Evolutionary conservation across 2,888 invertebrate species (phyloP).

Genomic region (Epinotia demarniana): DNA sequence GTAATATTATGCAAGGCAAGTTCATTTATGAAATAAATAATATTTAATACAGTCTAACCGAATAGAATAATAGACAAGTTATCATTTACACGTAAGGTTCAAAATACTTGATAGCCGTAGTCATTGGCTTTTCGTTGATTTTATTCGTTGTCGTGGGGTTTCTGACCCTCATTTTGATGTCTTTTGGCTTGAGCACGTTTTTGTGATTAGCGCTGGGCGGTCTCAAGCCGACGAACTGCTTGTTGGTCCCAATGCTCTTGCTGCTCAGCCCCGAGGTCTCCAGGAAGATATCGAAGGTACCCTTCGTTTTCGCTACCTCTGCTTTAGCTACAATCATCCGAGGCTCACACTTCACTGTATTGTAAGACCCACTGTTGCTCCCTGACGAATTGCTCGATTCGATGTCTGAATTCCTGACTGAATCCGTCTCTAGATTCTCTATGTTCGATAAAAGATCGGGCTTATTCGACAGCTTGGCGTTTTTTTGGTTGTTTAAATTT

Average conservation of each 20-base stretch:
- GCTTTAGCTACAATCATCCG: slow-evolving; percentile 69
- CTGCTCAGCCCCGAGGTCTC: slow-evolving; percentile 92
- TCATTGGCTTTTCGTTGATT: slow-evolving; percentile 83
- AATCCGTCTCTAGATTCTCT: slow-evolving; percentile 84
- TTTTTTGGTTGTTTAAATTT: slow-evolving; percentile 68
- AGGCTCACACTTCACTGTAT: slow-evolving; percentile 78
- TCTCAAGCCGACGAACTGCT: slow-evolving; percentile 73
- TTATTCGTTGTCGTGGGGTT: slow-evolving; percentile 86
- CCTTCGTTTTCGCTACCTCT: slow-evolving; percentile 72
- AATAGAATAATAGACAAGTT: slow-evolving; percentile 50
- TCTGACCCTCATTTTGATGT: slow-evolving; percentile 90
- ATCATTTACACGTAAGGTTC: slow-evolving; percentile 78
- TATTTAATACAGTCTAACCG: slow-evolving; percentile 64
- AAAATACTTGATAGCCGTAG: slow-evolving; percentile 84
- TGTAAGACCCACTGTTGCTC: slow-evolving; percentile 79
- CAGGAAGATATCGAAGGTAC: slow-evolving; percentile 89
- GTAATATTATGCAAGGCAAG: slow-evolving; percentile 82
- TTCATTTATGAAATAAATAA: slow-evolving; percentile 81
- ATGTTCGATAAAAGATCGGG: slow-evolving; percentile 83
- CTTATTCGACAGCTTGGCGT: slow-evolving; percentile 81
- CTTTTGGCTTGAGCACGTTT: slow-evolving; percentile 90
- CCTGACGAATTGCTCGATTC: slow-evolving; percentile 85
- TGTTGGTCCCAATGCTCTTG: slow-evolving; percentile 88
- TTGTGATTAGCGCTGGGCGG: slow-evolving; percentile 89
- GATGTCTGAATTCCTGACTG: slow-evolving; percentile 88